Evolutionary conservation across 2,113 vertebrate genomes (phyloP).

Genomic region (Ptyas mucosa): DNA sequence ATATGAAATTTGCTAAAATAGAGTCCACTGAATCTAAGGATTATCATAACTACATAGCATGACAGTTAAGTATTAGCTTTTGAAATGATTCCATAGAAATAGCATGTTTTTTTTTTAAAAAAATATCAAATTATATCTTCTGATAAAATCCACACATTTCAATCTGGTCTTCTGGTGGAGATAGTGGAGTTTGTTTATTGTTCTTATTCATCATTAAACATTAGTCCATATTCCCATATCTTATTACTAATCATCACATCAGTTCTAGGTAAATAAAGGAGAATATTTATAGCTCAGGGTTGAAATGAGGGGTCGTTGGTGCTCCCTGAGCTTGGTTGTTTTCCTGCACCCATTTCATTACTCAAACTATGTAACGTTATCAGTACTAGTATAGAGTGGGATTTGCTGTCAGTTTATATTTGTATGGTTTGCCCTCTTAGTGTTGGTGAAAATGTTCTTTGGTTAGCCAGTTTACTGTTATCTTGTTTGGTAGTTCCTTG

Average conservation of each 20-base stretch:
- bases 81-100: not conserved
- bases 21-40: not conserved
- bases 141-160: not conserved
- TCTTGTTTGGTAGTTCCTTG: not conserved
- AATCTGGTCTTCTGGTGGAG: not conserved
- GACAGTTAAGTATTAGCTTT: not conserved
- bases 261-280: not conserved
- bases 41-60: not conserved
- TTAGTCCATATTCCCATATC: not conserved
- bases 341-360: no score
- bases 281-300: no score
- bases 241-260: not conserved
- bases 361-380: not conserved
- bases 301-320: no score
- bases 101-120: not conserved
- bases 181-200: not conserved
- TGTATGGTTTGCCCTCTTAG: not conserved
- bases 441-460: not conserved
- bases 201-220: not conserved
- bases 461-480: not conserved
- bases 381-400: not conserved
- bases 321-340: no score
- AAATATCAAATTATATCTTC: not conserved
- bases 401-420: not conserved
- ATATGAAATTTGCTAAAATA: not conserved